phyloP scores from a whole-genome alignment of 2,888 invertebrate species.

The Sicus ferrugineus region DNA sequence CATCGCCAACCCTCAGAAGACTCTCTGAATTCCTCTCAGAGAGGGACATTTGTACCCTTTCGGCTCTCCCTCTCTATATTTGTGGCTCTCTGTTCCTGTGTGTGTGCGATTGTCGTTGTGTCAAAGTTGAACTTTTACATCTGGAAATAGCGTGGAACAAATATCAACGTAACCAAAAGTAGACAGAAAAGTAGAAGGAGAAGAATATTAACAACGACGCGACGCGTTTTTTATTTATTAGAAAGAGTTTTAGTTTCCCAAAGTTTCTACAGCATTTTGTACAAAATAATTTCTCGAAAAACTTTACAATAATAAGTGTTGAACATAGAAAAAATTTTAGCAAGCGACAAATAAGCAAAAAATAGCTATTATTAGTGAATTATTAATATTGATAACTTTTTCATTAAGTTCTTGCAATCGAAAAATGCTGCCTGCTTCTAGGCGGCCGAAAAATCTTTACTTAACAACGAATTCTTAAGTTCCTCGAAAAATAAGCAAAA shows the following conservation, averaged over 20 bases:
- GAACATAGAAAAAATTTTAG: neutral
- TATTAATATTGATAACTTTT: neutral
- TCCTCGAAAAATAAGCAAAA: conserved; percentile 14
- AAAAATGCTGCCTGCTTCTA: neutral
- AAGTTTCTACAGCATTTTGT: neutral
- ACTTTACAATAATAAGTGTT: conserved; percentile 3
- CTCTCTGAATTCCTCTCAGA: neutral
- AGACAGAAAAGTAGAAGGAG: conserved; percentile 13
- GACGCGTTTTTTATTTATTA: conserved; percentile 33
- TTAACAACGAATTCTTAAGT: conserved; percentile 31
- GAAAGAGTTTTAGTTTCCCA: neutral
- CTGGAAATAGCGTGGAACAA: conserved; percentile 8
- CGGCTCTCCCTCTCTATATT: neutral
- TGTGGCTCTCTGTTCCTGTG: neutral
- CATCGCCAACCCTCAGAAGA: too few relatives aligned
- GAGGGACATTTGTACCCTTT: neutral
- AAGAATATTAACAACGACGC: conserved; percentile 31
- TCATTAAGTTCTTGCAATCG: neutral
- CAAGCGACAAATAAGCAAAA: neutral
- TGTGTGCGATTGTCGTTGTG: conserved; percentile 10
- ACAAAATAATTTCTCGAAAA: neutral
- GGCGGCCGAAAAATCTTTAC: neutral
- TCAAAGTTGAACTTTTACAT: conserved; percentile 16
- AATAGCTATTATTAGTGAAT: neutral
- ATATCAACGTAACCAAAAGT: conserved; percentile 27